Evolutionary conservation across 1,140 invertebrate genomes (phyloP), one percentile per base, ranked within the genome.

Genomic region (Trachymyrmex septentrionalis): DNA sequence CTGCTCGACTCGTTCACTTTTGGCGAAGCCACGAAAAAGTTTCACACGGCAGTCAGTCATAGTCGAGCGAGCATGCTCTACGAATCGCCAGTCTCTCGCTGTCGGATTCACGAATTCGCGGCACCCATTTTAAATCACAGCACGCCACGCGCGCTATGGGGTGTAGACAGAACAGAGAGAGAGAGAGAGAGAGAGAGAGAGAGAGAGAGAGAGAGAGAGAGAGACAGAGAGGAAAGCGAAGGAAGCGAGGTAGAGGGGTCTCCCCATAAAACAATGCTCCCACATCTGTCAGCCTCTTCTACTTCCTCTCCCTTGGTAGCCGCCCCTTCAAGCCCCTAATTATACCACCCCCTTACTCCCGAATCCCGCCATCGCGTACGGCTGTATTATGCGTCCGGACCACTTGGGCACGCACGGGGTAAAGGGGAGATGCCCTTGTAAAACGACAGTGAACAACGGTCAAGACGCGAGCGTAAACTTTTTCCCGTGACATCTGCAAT

Each of bases 271-370:
- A 95, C 95, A 95, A 95, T 95, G 95, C 94, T 95, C 95, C 95
- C 95, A 95, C 95, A 95, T 95, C 95, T 95, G 95, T 95, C 95
- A 95, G 95, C 93, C 95, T 95, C 94, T 95, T 95, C 93, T 95
- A 92, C 93, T 92, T 94, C 90, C 91, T 93, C 90, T 91, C 90
- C 91, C 91, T 73, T 90, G 72, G 85, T 86, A 87, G 86, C 90
- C 92, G 91, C 93, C 94, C 93, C 93, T 95, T 94, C 93, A 92
- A 93, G 92, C 91, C 92, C 94, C 95, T 95, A 95, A 95, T 95
- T 95, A 95, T 95, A 94, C 93, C 93, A 87, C 94, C 94, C 91
- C 92, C 82, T 81, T 80, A 61, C 91, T 87, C 90, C 90, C 89
- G 89, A 88, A 90, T n/a, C n/a, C 92, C 92, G 30, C 85, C 90